phyloP scores from a whole-genome alignment of 2,888 invertebrate species.

The Nomada lathburiana region DNA sequence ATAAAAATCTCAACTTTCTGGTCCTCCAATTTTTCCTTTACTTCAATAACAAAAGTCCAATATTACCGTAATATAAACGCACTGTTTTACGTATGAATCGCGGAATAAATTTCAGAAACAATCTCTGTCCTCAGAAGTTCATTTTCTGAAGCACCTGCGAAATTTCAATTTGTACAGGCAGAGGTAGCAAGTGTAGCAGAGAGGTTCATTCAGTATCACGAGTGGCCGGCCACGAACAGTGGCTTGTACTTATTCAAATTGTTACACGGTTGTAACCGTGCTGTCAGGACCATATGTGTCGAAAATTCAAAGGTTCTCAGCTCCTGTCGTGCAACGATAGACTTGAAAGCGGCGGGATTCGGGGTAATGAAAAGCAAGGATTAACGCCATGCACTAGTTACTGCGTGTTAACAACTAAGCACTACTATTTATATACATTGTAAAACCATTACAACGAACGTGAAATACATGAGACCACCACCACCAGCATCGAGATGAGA shows the following conservation, averaged over 20 bases:
- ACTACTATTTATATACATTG: constrained; percentile 43
- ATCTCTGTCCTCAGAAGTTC: background rate
- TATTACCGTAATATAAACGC: too few relatives aligned
- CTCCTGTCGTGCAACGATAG: constrained; percentile 40
- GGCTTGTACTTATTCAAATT: constrained; percentile 31
- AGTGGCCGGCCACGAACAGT: background rate
- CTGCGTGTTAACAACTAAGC: constrained; percentile 48
- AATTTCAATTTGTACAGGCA: constrained; percentile 13
- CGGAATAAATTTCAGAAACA: background rate
- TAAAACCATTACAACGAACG: constrained; percentile 3
- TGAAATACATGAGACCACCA: background rate
- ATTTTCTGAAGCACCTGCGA: background rate
- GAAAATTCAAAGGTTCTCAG: constrained; percentile 47
- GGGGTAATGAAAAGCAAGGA: constrained; percentile 65
- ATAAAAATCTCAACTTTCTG: too few relatives aligned
- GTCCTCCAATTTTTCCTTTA: too few relatives aligned
- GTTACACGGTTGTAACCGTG: constrained; percentile 11
- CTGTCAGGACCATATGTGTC: constrained; percentile 55
- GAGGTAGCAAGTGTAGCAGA: constrained; percentile 2
- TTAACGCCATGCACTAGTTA: constrained; percentile 63
- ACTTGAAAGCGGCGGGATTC: constrained; percentile 25
- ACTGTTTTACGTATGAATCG: background rate
- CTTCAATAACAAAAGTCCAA: too few relatives aligned
- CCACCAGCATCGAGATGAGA: background rate
- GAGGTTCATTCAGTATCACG: constrained; percentile 2